Conservation (phyloP, 2,797 vertebrate genomes). For the Oreortyx pictus region DNA sequence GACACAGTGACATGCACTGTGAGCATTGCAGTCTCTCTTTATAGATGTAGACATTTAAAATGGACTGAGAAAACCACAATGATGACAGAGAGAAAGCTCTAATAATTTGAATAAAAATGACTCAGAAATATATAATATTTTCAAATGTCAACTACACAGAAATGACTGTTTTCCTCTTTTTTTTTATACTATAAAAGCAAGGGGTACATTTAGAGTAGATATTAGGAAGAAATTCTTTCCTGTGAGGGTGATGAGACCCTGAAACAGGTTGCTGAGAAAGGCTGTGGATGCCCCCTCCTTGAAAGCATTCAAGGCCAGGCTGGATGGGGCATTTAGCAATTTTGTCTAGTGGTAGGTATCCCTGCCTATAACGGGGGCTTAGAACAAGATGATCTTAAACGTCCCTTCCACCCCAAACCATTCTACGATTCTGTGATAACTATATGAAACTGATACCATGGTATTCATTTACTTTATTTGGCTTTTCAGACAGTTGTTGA, state of each 20-base stretch:
- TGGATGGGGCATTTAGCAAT: too few relatives aligned
- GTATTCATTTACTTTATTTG: neutral
- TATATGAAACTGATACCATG: neutral
- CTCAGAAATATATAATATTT: neutral
- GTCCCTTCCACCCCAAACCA: too few relatives aligned
- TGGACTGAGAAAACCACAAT: neutral
- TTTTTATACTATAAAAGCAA: neutral
- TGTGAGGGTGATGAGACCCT: too few relatives aligned
- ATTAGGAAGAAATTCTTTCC: too few relatives aligned
- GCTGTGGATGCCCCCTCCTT: too few relatives aligned
- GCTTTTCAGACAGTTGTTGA: neutral
- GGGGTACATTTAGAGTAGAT: too few relatives aligned
- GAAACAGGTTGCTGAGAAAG: too few relatives aligned
- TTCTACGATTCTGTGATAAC: neutral
- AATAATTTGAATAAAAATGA: neutral
- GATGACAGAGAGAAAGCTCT: neutral
- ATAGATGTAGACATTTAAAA: neutral
- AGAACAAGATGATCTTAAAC: too few relatives aligned
- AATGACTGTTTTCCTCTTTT: neutral
- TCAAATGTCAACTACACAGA: neutral
- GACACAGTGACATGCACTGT: neutral
- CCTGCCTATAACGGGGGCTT: too few relatives aligned
- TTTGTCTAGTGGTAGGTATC: too few relatives aligned
- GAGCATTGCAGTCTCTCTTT: neutral
- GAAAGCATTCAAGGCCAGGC: too few relatives aligned